phyloP scores from a whole-genome alignment of 2,797 vertebrate genomes.

The Salarias fasciatus region DNA sequence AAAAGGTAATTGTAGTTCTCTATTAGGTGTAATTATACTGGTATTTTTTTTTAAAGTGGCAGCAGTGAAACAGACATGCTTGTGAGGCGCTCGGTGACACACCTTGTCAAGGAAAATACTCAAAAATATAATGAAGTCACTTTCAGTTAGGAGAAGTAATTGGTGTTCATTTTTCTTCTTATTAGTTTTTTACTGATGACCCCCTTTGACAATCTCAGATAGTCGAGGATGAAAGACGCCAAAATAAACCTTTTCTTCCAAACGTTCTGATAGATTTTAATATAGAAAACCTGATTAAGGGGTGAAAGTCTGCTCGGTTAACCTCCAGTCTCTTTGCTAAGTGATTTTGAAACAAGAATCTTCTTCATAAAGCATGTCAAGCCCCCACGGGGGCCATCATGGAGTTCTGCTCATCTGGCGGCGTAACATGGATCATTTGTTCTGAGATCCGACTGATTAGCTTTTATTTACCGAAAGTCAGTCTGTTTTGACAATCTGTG shows the following conservation, averaged over 20 bases:
- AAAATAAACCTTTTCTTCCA: slow-evolving; percentile 34
- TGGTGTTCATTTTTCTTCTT: slow-evolving; percentile 4
- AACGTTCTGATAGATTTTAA: slow-evolving; percentile 20
- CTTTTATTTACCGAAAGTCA: slow-evolving; percentile 56
- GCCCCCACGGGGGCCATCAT: slow-evolving; percentile 32
- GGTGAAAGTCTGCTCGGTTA: slow-evolving; percentile 53
- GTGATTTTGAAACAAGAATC: slow-evolving; percentile 37
- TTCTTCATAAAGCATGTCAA: slow-evolving; percentile 32
- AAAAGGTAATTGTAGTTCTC: slow-evolving; percentile 42
- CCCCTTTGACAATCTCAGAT: slow-evolving; percentile 31
- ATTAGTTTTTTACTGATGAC: slow-evolving; percentile 13
- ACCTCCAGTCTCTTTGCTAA: slow-evolving; percentile 41
- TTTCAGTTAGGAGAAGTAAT: slow-evolving; percentile 21
- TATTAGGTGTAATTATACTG: slow-evolving; percentile 55
- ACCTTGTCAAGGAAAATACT: slow-evolving; percentile 40
- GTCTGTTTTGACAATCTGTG: slow-evolving; percentile 53
- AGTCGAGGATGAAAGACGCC: slow-evolving; percentile 42
- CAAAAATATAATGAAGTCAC: slow-evolving; percentile 5
- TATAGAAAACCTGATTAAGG: slow-evolving; percentile 30
- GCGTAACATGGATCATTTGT: slow-evolving; percentile 58
- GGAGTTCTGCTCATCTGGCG: slow-evolving; percentile 51
- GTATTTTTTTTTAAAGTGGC: slow-evolving; percentile 37
- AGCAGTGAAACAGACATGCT: slow-evolving; percentile 26
- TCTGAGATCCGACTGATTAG: slow-evolving; percentile 56
- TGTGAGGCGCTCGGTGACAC: slow-evolving; percentile 22